Evolutionary conservation across 2,888 invertebrate genomes (phyloP), one percentile per base, ranked within the genome.

Genomic region (Rhabditoides inermis): DNA sequence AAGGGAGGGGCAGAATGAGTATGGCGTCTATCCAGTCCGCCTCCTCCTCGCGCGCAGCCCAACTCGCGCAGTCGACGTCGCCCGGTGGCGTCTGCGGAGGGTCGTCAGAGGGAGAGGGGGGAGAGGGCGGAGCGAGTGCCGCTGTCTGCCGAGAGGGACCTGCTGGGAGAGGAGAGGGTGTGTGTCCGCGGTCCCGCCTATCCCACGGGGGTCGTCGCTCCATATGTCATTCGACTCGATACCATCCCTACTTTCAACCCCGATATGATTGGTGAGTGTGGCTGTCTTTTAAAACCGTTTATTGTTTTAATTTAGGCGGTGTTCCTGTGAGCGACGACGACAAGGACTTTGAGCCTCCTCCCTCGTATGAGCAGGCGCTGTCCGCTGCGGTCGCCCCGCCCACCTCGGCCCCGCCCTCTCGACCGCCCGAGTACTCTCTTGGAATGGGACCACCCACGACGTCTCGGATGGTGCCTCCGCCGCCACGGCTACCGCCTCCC

Each of bases 191-290:
- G 58, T 2, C 41, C 53, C n/a, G 60, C 61, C 2, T 60, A 53
- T 39, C 60, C 61, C 7, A 10, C 52, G 39, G 42, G 47, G 1
- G 47, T 55, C 27, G 58, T 52, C 6, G 49, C 51, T n/a, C 64
- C 62, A 20, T 63, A 60, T 39, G 56, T 66, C 4, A 61, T 66
- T 18, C 55, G 67, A 15, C 53, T 67, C 26, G 67, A 67, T 48
- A 65, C 67, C 2, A 65, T 67, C 26, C 67, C 67, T 3, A 61
- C 63, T 0, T 67, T 67, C 51, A 67, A 67, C 52, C 67, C 67
- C 2, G 18, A 56, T 4, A 63, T 65, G 63, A 60, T 67, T 23
- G 65, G 62, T 52, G 39, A 39, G 5, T n/a, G 44, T 12, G 10
- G 44, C 5, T 10, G 15, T 44, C 22, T 44, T n/a, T 18, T n/a